Conservation (phyloP, 2,797 vertebrate genomes). For the Sebastes diaconus region DNA sequence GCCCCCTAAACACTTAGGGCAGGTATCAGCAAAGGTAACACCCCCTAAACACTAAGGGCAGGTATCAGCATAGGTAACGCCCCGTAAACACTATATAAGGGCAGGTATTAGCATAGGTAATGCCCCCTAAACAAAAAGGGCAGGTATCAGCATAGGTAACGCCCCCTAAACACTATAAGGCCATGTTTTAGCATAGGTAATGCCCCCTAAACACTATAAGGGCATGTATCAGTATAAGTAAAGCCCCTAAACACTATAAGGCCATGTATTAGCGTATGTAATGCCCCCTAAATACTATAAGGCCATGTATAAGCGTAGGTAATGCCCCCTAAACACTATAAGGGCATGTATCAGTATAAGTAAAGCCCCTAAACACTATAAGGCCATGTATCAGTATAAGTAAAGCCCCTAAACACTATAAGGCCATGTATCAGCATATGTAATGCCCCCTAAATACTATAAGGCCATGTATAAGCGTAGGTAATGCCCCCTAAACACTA, state of each 20-base stretch:
- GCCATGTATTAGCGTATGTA: fast-evolving
- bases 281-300: fast-evolving
- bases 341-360: fast-evolving
- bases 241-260: too few species aligned
- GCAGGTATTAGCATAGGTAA: fast-evolving
- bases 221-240: fast-evolving
- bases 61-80: too few species aligned
- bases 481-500: too few species aligned
- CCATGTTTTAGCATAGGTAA: fast-evolving
- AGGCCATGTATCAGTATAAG: fast-evolving
- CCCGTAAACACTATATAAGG: too few species aligned
- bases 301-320: fast-evolving
- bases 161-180: too few species aligned
- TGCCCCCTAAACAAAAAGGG: too few species aligned
- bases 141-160: fast-evolving
- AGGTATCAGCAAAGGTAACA: fast-evolving
- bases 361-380: too few species aligned
- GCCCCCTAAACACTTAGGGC: fast-evolving
- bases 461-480: too few species aligned
- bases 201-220: too few species aligned
- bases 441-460: too few species aligned
- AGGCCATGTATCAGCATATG: fast-evolving
- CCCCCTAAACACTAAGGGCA: too few species aligned
- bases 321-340: not conserved
- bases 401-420: fast-evolving